These are phyloP conservation scores for Pyxicephalus adspersus DNA, from an alignment of 2,113 vertebrate species.

Conservation along the genomic window DNA sequence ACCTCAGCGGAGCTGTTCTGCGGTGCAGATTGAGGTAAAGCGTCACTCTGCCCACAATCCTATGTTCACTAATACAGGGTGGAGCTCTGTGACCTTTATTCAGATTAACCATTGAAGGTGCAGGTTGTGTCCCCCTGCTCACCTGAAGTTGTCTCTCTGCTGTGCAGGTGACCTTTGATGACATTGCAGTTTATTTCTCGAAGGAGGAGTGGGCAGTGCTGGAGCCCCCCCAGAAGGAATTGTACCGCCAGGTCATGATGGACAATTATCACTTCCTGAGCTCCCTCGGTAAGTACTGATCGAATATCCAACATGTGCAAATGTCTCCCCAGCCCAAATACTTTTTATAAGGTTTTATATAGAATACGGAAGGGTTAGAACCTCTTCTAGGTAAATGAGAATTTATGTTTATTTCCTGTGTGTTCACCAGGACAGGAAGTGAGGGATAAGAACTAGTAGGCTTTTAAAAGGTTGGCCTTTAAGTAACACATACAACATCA, in stretches of 20 bases:
- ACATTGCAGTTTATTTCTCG: constrained; percentile 33
- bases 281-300: constrained; percentile 22
- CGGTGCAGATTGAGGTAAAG: not conserved
- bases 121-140: no score
- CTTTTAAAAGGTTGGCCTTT: no score
- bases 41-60: no score
- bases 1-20: not conserved
- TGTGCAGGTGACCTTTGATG: constrained; percentile 12
- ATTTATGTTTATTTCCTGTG: not conserved
- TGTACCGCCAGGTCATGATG: constrained; percentile 30
- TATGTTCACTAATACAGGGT: not conserved
- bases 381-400: not conserved
- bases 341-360: no score
- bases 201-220: constrained; percentile 41
- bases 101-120: not conserved
- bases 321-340: no score
- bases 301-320: not conserved
- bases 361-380: no score
- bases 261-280: constrained; percentile 14
- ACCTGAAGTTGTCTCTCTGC: not conserved
- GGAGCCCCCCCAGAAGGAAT: not conserved
- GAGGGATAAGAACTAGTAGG: no score
- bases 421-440: no score
- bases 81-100: not conserved
- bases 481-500: no score